Conservation (phyloP, 2,888 invertebrate species). For the Acanthococcus lagerstroemiae region DNA sequence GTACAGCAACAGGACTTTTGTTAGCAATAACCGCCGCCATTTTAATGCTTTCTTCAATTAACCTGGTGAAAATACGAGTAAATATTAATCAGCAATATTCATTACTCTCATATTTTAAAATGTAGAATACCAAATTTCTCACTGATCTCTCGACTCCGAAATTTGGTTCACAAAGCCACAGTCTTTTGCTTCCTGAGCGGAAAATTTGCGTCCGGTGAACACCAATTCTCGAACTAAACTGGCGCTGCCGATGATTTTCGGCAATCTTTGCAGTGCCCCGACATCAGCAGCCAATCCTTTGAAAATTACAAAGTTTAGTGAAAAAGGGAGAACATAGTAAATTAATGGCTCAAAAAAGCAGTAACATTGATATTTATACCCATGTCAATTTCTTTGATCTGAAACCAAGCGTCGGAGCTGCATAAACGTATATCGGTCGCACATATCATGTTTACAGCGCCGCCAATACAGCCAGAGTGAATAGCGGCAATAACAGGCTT, state of each 20-base stretch:
- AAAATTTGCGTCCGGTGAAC: slow-evolving; percentile 69
- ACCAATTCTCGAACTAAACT: slow-evolving; percentile 80
- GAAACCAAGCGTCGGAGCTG: slow-evolving; percentile 79
- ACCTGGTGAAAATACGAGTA: slow-evolving; percentile 43
- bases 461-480: slow-evolving; percentile 85
- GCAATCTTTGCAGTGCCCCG: slow-evolving; percentile 83
- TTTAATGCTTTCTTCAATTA: slow-evolving; percentile 61
- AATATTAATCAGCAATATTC: too few relatives aligned
- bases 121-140: too few relatives aligned
- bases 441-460: slow-evolving; percentile 76
- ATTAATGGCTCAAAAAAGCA: too few relatives aligned
- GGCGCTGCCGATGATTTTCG: slow-evolving; percentile 78
- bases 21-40: slow-evolving; percentile 69
- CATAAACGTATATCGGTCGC: slow-evolving; percentile 89
- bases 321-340: too few relatives aligned
- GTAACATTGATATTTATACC: slow-evolving; percentile 38
- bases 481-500: slow-evolving; percentile 86
- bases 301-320: slow-evolving; percentile 37
- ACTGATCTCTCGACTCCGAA: slow-evolving; percentile 59
- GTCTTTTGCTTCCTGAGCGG: slow-evolving; percentile 65
- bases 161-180: slow-evolving; percentile 75
- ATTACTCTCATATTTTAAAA: too few relatives aligned
- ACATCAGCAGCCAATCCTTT: slow-evolving; percentile 92
- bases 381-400: slow-evolving; percentile 68
- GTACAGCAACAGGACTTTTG: slow-evolving; percentile 91